Evolutionary conservation across 2,888 invertebrate species (phyloP).

Genomic region (Polyploca ridens): DNA sequence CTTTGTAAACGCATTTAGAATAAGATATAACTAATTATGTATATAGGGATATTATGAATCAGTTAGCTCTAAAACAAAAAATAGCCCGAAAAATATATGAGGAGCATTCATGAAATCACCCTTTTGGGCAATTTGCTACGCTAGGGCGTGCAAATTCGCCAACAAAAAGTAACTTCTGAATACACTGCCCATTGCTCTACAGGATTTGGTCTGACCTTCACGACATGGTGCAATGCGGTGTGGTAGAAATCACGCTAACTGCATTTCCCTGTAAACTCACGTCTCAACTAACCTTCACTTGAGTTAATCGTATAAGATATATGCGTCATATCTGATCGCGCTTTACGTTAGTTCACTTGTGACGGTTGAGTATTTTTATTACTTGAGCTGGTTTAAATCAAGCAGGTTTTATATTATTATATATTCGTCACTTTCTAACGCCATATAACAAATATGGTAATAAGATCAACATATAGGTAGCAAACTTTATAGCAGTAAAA

Average conservation of each 20-base stretch:
- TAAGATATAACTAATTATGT: no score
- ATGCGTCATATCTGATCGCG: slow-evolving; percentile 33
- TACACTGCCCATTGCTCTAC: slow-evolving; percentile 46
- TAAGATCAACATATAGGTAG: no score
- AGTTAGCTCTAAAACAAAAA: not conserved
- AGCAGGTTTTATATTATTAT: no score
- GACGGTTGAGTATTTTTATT: not conserved
- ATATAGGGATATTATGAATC: no score
- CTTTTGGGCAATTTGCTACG: not conserved
- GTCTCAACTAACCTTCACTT: slow-evolving; percentile 57
- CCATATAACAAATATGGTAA: no score
- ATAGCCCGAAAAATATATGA: not conserved
- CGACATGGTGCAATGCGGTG: slow-evolving; percentile 73
- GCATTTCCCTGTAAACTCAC: slow-evolving; percentile 52
- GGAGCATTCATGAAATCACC: not conserved
- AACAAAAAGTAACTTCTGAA: slow-evolving; percentile 31
- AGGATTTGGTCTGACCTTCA: slow-evolving; percentile 70
- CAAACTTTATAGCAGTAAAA: no score
- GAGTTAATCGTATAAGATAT: slow-evolving; percentile 36
- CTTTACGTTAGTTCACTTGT: slow-evolving; percentile 9
- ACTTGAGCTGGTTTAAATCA: no score
- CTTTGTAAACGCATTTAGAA: no score
- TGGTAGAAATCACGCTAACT: slow-evolving; percentile 67
- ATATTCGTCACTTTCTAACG: no score
- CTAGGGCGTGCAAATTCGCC: slow-evolving; percentile 6